Conservation (phyloP, 1,140 invertebrate genomes). For the Drosophila busckii region DNA sequence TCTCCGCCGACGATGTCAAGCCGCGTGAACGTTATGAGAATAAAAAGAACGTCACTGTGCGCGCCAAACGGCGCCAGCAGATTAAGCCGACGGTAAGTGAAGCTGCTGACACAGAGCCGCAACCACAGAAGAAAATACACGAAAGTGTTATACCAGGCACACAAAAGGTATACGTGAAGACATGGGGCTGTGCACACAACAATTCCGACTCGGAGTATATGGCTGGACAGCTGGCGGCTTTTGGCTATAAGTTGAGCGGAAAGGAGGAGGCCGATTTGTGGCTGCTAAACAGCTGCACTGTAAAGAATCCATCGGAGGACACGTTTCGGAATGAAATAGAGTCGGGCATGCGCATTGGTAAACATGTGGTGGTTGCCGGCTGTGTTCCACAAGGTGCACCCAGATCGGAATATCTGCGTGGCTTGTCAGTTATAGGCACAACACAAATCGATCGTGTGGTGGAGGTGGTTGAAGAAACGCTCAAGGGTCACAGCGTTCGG, state of each 20-base stretch:
- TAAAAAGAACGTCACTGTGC: constrained; percentile 84
- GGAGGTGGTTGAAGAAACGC: constrained; percentile 98
- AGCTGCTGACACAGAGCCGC: constrained; percentile 23
- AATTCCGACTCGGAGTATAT: constrained; percentile 98
- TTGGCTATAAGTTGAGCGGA: constrained; percentile 92
- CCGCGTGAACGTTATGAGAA: constrained; percentile 86
- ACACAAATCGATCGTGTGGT: constrained; percentile 99
- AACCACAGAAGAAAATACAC: constrained; percentile 53
- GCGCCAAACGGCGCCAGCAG: constrained; percentile 80
- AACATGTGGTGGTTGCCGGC: constrained; percentile 95
- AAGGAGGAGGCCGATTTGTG: constrained; percentile 93
- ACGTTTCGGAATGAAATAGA: constrained; percentile 97
- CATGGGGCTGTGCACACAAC: constrained; percentile 99
- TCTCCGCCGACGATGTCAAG: constrained; percentile 87
- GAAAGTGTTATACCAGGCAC: constrained; percentile 90
- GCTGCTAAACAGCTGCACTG: constrained; percentile 98
- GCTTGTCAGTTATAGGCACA: constrained; percentile 94
- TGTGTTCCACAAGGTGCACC: constrained; percentile 96
- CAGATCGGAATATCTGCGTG: constrained; percentile 86
- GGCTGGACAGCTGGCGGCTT: constrained; percentile 93
- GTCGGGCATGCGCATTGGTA: constrained; percentile 86
- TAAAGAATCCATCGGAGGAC: constrained; percentile 97
- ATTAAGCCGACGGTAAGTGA: constrained; percentile 20
- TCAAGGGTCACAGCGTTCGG: constrained; percentile 87
- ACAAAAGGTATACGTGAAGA: constrained; percentile 95